These are phyloP conservation scores for Natator depressus DNA, from an alignment of 2,113 vertebrate species.

Conservation along the genomic window DNA sequence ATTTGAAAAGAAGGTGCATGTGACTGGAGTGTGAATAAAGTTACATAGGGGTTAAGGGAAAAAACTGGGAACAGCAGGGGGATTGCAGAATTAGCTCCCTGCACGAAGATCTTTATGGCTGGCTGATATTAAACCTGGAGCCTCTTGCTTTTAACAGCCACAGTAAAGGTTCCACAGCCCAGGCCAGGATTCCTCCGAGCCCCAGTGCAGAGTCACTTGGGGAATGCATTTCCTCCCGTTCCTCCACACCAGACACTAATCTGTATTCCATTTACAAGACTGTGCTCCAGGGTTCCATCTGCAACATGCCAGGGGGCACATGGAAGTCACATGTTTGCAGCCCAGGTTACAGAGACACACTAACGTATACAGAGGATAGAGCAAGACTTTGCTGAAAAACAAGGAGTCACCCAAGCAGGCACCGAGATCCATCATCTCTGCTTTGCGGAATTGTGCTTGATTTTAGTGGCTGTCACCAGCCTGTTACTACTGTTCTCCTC, in stretches of 20 bases:
- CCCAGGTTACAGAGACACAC: neutral
- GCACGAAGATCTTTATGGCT: fast-evolving
- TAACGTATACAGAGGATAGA: fast-evolving
- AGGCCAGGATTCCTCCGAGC: neutral
- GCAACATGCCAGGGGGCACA: neutral
- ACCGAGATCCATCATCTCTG: neutral
- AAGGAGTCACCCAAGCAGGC: fast-evolving
- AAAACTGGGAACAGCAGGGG: neutral
- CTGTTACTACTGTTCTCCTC: fast-evolving
- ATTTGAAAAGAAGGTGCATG: neutral
- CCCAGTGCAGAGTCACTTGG: neutral
- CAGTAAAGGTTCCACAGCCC: neutral
- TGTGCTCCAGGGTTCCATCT: neutral
- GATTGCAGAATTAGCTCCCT: neutral
- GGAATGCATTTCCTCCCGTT: neutral
- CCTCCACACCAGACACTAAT: neutral
- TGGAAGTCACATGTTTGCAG: fast-evolving
- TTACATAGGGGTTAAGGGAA: neutral
- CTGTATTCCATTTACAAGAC: neutral
- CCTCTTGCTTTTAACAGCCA: neutral
- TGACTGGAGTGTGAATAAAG: neutral
- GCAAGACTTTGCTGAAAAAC: neutral
- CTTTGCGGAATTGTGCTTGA: neutral
- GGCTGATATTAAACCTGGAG: neutral
- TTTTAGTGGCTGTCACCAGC: neutral